A percentile compares a stretch with the other conserved stretches of the same genome.
These are phyloP conservation scores for Enteromius argenteus DNA, from an alignment of 2,797 vertebrate genomes.

Conservation along the genomic window DNA sequence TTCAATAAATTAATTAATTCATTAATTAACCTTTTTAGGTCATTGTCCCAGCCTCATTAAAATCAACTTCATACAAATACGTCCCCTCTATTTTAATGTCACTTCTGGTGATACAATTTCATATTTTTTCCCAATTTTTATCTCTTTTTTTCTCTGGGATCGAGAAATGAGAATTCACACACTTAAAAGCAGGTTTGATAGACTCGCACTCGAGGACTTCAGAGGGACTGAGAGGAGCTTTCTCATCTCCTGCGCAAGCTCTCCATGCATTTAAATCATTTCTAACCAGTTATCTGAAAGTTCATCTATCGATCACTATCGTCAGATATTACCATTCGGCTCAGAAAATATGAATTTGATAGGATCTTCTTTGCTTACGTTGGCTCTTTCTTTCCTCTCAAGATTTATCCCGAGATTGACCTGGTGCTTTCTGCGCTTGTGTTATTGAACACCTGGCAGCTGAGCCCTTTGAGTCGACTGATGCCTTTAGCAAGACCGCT, in stretches of 20 bases:
- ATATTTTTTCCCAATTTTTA: slow-evolving; percentile 45
- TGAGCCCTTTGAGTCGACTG: slow-evolving; percentile 79
- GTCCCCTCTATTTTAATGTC: background rate
- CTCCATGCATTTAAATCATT: slow-evolving; percentile 60
- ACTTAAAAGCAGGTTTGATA: slow-evolving; percentile 51
- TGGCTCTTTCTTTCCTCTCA: slow-evolving; percentile 62
- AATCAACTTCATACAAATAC: background rate
- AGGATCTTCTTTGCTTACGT: slow-evolving; percentile 67
- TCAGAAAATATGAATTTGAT: slow-evolving; percentile 66
- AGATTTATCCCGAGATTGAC: slow-evolving; percentile 75
- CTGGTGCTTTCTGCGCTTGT: slow-evolving; percentile 70
- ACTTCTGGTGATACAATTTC: slow-evolving; percentile 32
- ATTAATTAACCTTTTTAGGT: background rate
- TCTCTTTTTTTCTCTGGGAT: slow-evolving; percentile 2
- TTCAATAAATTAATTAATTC: background rate
- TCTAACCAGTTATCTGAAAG: slow-evolving; percentile 64
- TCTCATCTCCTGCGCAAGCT: slow-evolving; percentile 55
- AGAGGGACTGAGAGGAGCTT: slow-evolving; percentile 46
- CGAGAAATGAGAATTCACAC: slow-evolving; percentile 53
- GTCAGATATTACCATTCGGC: slow-evolving; percentile 69
- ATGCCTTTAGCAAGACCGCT: slow-evolving; percentile 75
- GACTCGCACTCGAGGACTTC: slow-evolving; percentile 51
- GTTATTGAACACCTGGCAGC: slow-evolving; percentile 76
- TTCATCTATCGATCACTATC: slow-evolving; percentile 63
- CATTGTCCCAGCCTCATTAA: background rate